phyloP scores from a whole-genome alignment of 2,113 vertebrate genomes.

The Vulpes vulpes region DNA sequence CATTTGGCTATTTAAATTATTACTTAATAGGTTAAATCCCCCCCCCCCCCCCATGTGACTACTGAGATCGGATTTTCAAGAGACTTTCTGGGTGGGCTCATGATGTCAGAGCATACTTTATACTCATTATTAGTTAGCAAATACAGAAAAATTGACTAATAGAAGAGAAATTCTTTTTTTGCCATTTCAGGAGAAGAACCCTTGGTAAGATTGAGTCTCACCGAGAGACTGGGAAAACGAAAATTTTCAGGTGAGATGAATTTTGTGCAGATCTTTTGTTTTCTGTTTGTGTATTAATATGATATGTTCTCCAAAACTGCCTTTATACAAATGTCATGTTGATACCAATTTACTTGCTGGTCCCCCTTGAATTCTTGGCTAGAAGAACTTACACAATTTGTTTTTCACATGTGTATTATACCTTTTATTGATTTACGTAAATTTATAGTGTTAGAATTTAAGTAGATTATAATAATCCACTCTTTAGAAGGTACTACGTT shows the following conservation, averaged over 20 bases:
- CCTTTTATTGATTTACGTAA: constrained; percentile 13
- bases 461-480: neutral
- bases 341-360: neutral
- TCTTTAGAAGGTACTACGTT: neutral
- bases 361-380: neutral
- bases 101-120: neutral
- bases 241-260: constrained; percentile 81
- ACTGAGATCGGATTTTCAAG: constrained; percentile 23
- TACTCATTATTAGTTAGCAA: neutral
- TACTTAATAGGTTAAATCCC: neutral
- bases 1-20: constrained; percentile 46
- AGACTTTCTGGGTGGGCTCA: neutral
- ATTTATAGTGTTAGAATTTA: neutral
- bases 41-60: neutral
- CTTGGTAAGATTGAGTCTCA: constrained; percentile 85
- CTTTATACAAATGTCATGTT: neutral
- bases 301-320: neutral
- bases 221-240: constrained; percentile 90
- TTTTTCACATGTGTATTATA: neutral
- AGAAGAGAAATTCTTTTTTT: constrained; percentile 57
- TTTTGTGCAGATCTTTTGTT: constrained; percentile 23
- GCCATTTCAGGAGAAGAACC: constrained; percentile 86
- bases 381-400: neutral
- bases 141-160: constrained; percentile 24
- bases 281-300: neutral